Percentiles rank a stretch among this genome's conserved stretches.
Conservation (phyloP, 2,888 invertebrate genomes). For the Drosophila yooni region DNA sequence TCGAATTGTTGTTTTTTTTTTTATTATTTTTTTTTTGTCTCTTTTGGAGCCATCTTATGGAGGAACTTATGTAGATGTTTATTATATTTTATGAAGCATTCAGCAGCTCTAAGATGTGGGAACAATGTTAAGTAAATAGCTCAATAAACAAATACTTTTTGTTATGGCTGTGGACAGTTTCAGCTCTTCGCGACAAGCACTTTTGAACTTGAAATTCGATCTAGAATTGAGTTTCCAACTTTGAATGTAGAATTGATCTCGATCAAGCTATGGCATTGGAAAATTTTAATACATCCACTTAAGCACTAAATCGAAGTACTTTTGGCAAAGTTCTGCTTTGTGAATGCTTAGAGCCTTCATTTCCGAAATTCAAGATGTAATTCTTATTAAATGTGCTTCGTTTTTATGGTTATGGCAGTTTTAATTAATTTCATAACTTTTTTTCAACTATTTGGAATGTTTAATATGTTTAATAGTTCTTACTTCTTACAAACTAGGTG, state of each 20-base stretch:
- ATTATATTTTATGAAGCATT: neutral
- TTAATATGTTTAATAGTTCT: too few species aligned
- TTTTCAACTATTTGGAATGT: too few species aligned
- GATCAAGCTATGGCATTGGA: too few species aligned
- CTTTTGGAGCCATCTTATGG: slow-evolving; percentile 1
- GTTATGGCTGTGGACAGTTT: neutral
- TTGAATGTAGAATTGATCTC: neutral
- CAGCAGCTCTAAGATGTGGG: neutral
- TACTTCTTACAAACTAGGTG: too few species aligned
- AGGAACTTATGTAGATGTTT: neutral
- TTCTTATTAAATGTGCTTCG: too few species aligned
- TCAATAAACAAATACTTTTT: neutral
- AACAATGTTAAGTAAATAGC: neutral
- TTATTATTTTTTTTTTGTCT: neutral
- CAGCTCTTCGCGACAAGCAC: neutral
- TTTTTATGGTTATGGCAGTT: too few species aligned
- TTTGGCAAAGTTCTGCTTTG: too few species aligned
- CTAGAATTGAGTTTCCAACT: neutral
- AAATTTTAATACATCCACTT: too few species aligned
- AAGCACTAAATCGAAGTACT: too few species aligned
- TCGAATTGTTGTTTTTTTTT: neutral
- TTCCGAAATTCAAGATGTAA: too few species aligned
- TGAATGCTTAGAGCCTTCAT: too few species aligned
- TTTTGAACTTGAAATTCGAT: neutral
- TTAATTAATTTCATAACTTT: too few species aligned